phyloP scores from a whole-genome alignment of 2,888 invertebrate genomes.

The Troilus luridus region DNA sequence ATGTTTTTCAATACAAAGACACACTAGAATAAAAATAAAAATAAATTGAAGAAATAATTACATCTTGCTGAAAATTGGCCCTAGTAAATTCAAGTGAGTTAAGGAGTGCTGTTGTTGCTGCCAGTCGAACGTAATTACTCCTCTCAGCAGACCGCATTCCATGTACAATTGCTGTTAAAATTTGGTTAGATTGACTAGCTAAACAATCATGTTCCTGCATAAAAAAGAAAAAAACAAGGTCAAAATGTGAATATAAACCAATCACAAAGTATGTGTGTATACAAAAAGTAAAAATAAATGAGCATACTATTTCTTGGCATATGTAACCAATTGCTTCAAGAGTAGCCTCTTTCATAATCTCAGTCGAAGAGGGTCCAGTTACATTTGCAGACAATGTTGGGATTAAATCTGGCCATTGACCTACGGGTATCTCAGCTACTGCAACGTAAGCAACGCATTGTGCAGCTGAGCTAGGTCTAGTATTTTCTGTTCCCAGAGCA shows the following conservation, averaged over 20 bases:
- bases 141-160: conserved; percentile 97
- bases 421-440: conserved; percentile 93
- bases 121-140: conserved; percentile 93
- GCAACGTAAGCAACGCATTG: conserved; percentile 99
- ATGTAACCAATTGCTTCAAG: conserved; percentile 99
- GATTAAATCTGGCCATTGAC: conserved; percentile 94
- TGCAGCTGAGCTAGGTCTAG: conserved; percentile 96
- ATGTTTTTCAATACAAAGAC: no score
- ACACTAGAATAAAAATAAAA: neutral
- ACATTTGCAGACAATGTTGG: conserved; percentile 91
- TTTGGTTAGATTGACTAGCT: conserved; percentile 93
- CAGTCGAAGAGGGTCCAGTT: conserved; percentile 86
- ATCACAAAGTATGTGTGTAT: neutral
- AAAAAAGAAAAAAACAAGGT: neutral
- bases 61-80: conserved; percentile 97
- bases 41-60: conserved; percentile 67
- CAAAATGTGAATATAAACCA: neutral
- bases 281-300: neutral
- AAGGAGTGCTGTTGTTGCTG: conserved; percentile 95
- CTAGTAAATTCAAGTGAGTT: conserved; percentile 99
- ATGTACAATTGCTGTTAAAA: conserved; percentile 98
- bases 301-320: conserved; percentile 90
- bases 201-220: conserved; percentile 86
- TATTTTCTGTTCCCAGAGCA: conserved; percentile 95
- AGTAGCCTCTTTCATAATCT: conserved; percentile 96